phyloP scores from a whole-genome alignment of 2,888 invertebrate species.

The Ariolimax columbianus region DNA sequence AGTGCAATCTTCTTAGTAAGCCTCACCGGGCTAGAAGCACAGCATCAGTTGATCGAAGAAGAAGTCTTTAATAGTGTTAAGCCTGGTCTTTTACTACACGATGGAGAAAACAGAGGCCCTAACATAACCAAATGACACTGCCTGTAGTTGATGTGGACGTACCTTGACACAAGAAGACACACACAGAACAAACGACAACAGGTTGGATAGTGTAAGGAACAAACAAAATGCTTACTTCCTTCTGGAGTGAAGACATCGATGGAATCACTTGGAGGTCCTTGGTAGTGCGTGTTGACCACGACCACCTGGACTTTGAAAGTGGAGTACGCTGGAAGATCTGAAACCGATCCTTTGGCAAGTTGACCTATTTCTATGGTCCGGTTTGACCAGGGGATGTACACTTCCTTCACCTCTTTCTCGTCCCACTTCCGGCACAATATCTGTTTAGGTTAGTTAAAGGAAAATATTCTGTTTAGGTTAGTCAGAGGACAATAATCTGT shows the following conservation, averaged over 20 bases:
- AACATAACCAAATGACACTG: too few species aligned
- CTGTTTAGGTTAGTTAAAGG: conserved; percentile 69
- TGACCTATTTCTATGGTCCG: conserved; percentile 56
- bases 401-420: conserved; percentile 79
- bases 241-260: conserved; percentile 81
- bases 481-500: too few species aligned
- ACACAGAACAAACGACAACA: too few species aligned
- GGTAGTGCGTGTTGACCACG: conserved; percentile 93
- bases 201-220: too few species aligned
- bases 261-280: conserved; percentile 92
- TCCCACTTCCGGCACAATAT: conserved; percentile 95
- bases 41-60: too few species aligned
- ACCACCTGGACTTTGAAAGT: conserved; percentile 92
- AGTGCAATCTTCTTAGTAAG: too few species aligned
- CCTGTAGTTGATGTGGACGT: too few species aligned
- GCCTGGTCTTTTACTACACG: too few species aligned
- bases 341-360: conserved; percentile 65
- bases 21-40: too few species aligned
- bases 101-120: too few species aligned
- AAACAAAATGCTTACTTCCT: conserved; percentile 66
- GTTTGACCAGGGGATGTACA: conserved; percentile 61
- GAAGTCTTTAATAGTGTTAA: too few species aligned
- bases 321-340: conserved; percentile 73
- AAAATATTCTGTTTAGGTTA: not conserved
- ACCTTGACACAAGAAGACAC: too few species aligned